Evolutionary conservation across 2,888 invertebrate genomes (phyloP), one percentile per base, ranked within the genome.

Genomic region (Leptopilina syphax): DNA sequence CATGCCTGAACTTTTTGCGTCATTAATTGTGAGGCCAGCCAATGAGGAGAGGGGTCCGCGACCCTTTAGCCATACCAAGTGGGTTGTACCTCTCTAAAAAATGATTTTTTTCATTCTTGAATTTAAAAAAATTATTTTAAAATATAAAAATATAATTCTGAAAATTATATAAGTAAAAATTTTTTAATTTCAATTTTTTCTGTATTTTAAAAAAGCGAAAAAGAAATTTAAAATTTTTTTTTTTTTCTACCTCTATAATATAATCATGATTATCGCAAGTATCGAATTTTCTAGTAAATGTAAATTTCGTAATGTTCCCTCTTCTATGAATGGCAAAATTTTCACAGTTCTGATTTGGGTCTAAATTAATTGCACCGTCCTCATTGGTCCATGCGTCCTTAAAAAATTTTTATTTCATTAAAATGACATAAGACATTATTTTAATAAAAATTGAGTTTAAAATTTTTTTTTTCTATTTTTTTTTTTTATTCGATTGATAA

Each of bases 1-100:
- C 93, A 97, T 96, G 27, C 97, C 97, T 67, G 94, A 94, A 85
- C 94, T 93, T 80, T 94, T 92, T 0, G 93, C 89, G 44, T 94
- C 93, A 0, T 93, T 92, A 1, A 96, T 90, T 82, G 95, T 94
- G 8, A 96, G 92, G 0, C 96, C 96, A 79, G 94, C 93, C 4
- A 96, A 92, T 66, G 95, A 93, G 83, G 94, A 95, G 18, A 97
- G 90, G 41, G 95, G 96, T 79, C 96, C 96, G n/a, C 92, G 92
- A 0, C 97, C 98, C 84, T 94, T 94, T 0, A 96, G 95, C 97
- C 97, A 98, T 1, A 97, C 94, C 5, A 98, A 92, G 90, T 98
- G 97, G 81, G 97, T 96, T 47, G 98, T 98, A 41, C 97, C 98
- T 90, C 97, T 96, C 97, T 98, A 70, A 66, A 68, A 79, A 66